These are phyloP conservation scores for Poeciliopsis turneri DNA, from an alignment of 2,797 vertebrate species.

Conservation along the genomic window DNA sequence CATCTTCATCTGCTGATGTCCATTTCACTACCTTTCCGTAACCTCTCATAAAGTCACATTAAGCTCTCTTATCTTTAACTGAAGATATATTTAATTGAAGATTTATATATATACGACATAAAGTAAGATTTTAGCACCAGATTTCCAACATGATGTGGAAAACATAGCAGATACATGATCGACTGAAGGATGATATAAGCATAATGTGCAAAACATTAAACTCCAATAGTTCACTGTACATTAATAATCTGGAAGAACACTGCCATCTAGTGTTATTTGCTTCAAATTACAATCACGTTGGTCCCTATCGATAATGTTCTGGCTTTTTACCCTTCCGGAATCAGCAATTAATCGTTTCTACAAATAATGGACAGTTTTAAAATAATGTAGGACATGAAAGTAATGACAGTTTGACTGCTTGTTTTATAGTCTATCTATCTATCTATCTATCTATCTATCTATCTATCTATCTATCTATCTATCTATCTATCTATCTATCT, in stretches of 20 bases:
- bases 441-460: too few species aligned
- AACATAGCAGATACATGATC: not conserved
- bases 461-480: too few species aligned
- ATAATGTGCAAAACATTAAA: too few species aligned
- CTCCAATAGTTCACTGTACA: not conserved
- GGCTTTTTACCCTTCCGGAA: not conserved
- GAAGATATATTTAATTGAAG: too few species aligned
- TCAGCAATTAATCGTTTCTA: not conserved
- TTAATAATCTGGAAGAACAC: constrained; percentile 12
- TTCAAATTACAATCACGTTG: constrained; percentile 13
- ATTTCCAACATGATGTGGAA: not conserved
- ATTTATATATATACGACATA: too few species aligned
- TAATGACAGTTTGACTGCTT: not conserved
- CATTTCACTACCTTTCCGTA: not conserved
- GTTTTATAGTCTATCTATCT: too few species aligned
- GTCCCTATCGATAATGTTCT: not conserved
- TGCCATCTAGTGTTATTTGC: constrained; percentile 68
- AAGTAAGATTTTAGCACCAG: not conserved
- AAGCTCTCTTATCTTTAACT: not conserved
- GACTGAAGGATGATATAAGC: not conserved
- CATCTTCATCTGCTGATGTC: not conserved
- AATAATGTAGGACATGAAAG: not conserved
- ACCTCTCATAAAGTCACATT: not conserved
- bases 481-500: too few species aligned
- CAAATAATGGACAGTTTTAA: too few species aligned